phyloP scores from a whole-genome alignment of 2,888 invertebrate genomes.

The Trichogramma evanescens region DNA sequence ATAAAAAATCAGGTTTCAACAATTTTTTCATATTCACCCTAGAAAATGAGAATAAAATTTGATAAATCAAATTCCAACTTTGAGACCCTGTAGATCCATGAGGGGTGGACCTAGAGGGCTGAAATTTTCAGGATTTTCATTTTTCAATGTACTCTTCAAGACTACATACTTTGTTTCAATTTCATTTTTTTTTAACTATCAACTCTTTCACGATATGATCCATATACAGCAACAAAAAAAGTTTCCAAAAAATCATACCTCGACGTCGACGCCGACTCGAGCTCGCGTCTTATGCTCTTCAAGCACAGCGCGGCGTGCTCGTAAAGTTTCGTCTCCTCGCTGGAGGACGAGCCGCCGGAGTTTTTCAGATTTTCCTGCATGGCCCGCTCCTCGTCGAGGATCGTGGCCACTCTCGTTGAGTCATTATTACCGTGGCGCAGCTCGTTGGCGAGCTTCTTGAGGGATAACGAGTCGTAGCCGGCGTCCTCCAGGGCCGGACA shows the following conservation, averaged over 20 bases:
- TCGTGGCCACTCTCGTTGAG: slow-evolving; percentile 28
- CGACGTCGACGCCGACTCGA: slow-evolving; percentile 38
- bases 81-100: too few relatives aligned
- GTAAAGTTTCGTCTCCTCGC: slow-evolving; percentile 32
- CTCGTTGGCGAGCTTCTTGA: slow-evolving; percentile 39
- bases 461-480: slow-evolving; percentile 30
- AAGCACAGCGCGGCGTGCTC: slow-evolving; percentile 31
- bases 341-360: slow-evolving; percentile 29
- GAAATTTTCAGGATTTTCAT: too few relatives aligned
- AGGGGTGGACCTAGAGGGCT: too few relatives aligned
- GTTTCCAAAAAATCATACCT: slow-evolving; percentile 26
- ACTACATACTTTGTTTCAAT: too few relatives aligned
- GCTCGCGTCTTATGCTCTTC: slow-evolving; percentile 35
- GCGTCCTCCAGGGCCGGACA: slow-evolving; percentile 35
- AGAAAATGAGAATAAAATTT: too few relatives aligned
- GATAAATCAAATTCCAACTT: too few relatives aligned
- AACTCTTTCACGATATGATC: too few relatives aligned
- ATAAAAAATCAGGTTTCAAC: too few relatives aligned
- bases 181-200: too few relatives aligned
- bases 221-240: not conserved
- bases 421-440: slow-evolving; percentile 28
- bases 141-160: too few relatives aligned
- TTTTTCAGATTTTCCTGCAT: slow-evolving; percentile 30
- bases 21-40: too few relatives aligned
- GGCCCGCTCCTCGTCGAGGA: slow-evolving; percentile 36